Percentiles rank a stretch among this genome's conserved stretches.
These are phyloP conservation scores for Oreochromis grahami DNA, from an alignment of 2,797 vertebrate species.

Conservation along the genomic window DNA sequence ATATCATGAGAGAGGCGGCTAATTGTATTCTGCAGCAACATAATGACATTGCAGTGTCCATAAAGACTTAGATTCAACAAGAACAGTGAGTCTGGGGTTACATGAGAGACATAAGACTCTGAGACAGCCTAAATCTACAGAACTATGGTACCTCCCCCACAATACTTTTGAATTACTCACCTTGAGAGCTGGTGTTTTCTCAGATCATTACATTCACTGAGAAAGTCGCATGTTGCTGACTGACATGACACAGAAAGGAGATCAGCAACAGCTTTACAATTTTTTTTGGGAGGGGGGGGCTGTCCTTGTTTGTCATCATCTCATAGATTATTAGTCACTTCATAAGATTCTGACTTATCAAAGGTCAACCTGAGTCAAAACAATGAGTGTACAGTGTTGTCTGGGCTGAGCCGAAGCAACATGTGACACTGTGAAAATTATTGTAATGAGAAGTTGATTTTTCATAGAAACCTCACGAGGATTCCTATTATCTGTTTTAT, in stretches of 20 bases:
- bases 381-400: conserved; percentile 17
- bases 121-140: neutral
- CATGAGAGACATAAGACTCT: neutral
- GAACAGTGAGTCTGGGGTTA: neutral
- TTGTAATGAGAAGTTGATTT: conserved; percentile 2
- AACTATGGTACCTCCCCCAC: neutral
- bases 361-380: conserved; percentile 1
- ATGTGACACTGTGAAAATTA: conserved; percentile 38
- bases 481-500: neutral
- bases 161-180: neutral
- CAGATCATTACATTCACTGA: neutral
- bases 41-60: neutral
- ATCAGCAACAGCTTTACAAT: neutral
- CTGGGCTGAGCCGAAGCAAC: neutral
- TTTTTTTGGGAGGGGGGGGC: neutral
- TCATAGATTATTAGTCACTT: neutral
- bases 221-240: neutral
- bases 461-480: neutral
- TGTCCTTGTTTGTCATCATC: neutral
- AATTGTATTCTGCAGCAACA: neutral
- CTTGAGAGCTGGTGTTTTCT: neutral
- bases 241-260: neutral
- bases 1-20: neutral
- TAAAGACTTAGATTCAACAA: neutral
- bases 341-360: neutral